Base-by-base conservation (phyloP, 2,113 vertebrate genomes). In the Benthochromis sp. region DNA sequence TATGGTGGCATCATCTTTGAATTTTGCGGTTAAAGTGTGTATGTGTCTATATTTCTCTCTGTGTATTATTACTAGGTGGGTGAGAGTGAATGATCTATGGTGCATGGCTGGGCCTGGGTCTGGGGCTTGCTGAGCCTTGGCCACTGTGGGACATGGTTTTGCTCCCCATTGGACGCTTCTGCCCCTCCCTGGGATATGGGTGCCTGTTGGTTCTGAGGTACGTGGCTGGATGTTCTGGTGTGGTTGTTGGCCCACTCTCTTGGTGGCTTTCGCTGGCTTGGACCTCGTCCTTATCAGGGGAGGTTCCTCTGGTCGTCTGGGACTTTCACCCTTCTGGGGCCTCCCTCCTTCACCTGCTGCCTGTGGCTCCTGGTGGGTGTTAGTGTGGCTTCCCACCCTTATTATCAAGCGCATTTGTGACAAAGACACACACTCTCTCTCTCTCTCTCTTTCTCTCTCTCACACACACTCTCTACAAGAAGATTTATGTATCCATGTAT, bases 391-490 rank as follows among this genome's bases (percentile, higher is more conserved):
- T 66, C 61, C 31, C 61, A 66, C 31, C 10, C 61, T 66, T 66
- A 2, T n/a, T 66, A 66, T 66, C 61, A 38, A 38, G 61, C 14
- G 0, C 31, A n/a, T 66, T 66, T 63, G 17, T 63, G 61, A 66
- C 61, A 66, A 66, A 66, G 9, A 66, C 31, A 36, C 29, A 57
- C 54, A 8, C 12, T 27, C 54, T 55, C 21, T 21, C 21, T 21
- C 21, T 21, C 21, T 21, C 21, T 21, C 6, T 14, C n/a, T 7
- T 2, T 50, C 2, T 7, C 0, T 5, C 19, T 52, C 47, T 2
- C n/a, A 0, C n/a, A 0, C 55, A 16, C 59, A 3, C 61, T 5
- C 61, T 38, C 17, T 1, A n/a, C 17, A 66, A 66, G 31, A 66
- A 66, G 17, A 38, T 8, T 38, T 66, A 66, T 38, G 17, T 38